Evolutionary conservation across 1,140 invertebrate species (phyloP), one percentile per base, ranked within the genome.

Genomic region (Drosophila lacertosa): DNA sequence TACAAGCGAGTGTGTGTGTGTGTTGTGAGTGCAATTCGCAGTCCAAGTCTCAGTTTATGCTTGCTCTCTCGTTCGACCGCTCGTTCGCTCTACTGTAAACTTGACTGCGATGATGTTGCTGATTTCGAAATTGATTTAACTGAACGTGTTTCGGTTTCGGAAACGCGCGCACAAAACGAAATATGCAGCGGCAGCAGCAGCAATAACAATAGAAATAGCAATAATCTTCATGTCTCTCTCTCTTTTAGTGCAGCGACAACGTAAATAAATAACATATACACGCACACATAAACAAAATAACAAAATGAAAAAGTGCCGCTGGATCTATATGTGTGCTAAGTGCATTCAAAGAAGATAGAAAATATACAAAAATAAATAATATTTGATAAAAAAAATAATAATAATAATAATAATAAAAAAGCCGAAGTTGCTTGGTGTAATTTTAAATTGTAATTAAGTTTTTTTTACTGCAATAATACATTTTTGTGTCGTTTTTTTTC

Each of bases 41-140:
- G 13, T 20, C 35, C n/a, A 48, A 58, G 53, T 44, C 47, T 20
- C 59, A 47, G 40, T 50, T 53, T 18, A 26, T 22, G 58, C 47
- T 32, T 7, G 7, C 33, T 32, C 45, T 47, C 11, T 22, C 32
- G 1, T 10, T 26, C 48, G 11, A 13, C 37, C 24, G 13, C 48
- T 69, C 47, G n/a, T n/a, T 44, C 24, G 37, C 44, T 45, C 22
- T 64, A n/a, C 16, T 37, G 54, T 33, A 57, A 33, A 37, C 48
- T 39, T 66, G 39, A 39, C 57, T 67, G 54, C 39, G 57, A 47
- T 74, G 68, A 64, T 69, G 51, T 81, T 74, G 74, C 62, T 60
- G 75, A 74, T 81, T 81, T 81, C 71, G 63, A 77, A 81, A 77
- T 77, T 77, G 65, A 67, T 70, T 77, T 77, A 77, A 51, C 67